Evolutionary conservation across 2,888 invertebrate species (phyloP).

Genomic region (Sarcophaga variegata): DNA sequence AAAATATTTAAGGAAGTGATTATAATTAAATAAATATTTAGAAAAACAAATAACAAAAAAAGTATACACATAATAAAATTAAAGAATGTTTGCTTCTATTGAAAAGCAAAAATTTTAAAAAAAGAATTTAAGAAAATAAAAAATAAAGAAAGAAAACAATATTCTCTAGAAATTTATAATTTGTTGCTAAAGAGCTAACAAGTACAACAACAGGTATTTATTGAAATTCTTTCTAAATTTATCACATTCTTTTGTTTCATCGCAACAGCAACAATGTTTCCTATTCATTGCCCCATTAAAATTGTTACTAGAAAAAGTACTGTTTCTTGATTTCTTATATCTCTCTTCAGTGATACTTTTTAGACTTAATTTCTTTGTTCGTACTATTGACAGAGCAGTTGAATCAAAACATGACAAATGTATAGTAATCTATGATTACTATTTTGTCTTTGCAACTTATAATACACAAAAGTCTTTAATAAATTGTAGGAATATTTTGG

Average conservation of each 20-base stretch:
- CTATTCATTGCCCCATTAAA: no score
- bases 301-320: no score
- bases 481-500: no score
- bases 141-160: not conserved
- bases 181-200: not conserved
- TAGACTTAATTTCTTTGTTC: no score
- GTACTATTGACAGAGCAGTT: no score
- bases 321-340: no score
- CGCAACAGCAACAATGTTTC: not conserved
- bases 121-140: no score
- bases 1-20: not conserved
- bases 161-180: not conserved
- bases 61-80: slow-evolving; percentile 1
- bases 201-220: slow-evolving; percentile 39
- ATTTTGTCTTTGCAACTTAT: no score
- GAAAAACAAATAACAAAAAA: slow-evolving; percentile 3
- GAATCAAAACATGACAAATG: no score
- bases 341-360: no score
- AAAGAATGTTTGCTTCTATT: slow-evolving; percentile 16
- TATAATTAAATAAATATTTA: slow-evolving; percentile 11
- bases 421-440: no score
- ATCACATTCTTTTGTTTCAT: not conserved
- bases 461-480: no score
- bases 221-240: slow-evolving; percentile 22
- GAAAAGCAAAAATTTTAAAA: not conserved